phyloP scores from a whole-genome alignment of 1,140 invertebrate species.

The Hycleus phaleratus region DNA sequence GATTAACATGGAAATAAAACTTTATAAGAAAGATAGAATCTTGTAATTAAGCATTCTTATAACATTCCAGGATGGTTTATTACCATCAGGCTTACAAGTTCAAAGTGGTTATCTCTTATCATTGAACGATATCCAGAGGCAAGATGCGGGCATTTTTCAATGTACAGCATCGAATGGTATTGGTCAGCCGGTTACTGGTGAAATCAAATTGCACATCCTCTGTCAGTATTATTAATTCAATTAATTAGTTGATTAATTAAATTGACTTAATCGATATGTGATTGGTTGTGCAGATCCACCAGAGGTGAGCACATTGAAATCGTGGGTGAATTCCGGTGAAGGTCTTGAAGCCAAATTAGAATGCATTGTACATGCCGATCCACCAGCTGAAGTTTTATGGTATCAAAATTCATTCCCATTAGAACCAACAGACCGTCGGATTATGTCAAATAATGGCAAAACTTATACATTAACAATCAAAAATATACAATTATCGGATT shows the following conservation, averaged over 20 bases:
- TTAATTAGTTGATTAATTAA: neutral
- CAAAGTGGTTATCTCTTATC: constrained; percentile 37
- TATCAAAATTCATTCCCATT: constrained; percentile 45
- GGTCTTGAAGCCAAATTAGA: constrained; percentile 63
- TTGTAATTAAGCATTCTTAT: no score
- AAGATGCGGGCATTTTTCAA: constrained; percentile 54
- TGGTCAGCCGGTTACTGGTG: constrained; percentile 51
- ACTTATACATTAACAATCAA: constrained; percentile 42
- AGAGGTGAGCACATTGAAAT: constrained; percentile 60
- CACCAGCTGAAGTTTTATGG: constrained; percentile 57
- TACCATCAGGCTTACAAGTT: constrained; percentile 38
- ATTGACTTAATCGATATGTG: neutral
- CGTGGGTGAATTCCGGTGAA: constrained; percentile 67
- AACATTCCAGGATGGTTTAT: constrained; percentile 32
- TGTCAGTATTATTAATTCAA: constrained; percentile 41
- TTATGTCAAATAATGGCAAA: constrained; percentile 42
- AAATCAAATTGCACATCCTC: constrained; percentile 51
- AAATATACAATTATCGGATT: constrained; percentile 44
- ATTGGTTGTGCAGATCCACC: constrained; percentile 49
- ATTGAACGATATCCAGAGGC: constrained; percentile 51
- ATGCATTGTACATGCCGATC: constrained; percentile 66
- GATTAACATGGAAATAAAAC: no score
- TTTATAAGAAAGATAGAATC: no score
- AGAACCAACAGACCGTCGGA: constrained; percentile 42
- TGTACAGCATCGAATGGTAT: constrained; percentile 60